Base-by-base conservation (phyloP, 2,888 invertebrate genomes). In the Hoplodrina blanda region DNA sequence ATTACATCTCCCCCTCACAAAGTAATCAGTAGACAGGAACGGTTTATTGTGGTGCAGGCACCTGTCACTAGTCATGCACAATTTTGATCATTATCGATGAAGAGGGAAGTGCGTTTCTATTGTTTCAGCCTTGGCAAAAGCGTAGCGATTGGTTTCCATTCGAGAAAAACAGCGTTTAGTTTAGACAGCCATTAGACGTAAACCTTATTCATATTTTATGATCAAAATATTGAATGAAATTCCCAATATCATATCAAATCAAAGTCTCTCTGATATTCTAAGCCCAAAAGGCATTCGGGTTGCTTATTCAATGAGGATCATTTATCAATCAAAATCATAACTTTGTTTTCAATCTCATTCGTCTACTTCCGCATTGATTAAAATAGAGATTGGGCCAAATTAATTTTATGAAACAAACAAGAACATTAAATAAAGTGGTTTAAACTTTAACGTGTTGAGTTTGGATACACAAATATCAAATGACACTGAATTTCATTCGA, bases 11-110 rank as follows among this genome's bases (percentile, higher is more conserved):
- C 79, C 78, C 75, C 57, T 64, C 67, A 20, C 57, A 52, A 73
- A 67, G 66, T 64, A 79, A 78, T 79, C 78, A 78, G 54, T 62
- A 62, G 75, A 78, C 79, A 65, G 78, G 78, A 78, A 78, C 78
- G 79, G 79, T 70, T 78, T 67, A 75, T 64, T 74, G 67, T 75
- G 70, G 67, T 68, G 67, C 66, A 64, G 62, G 79, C 70, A 79
- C 79, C 75, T 79, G 78, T 62, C 75, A 70, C 75, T 65, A 70
- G 67, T 68, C 55, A 70, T 78, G 78, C 75, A 79, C 78, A 75
- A 79, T 78, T 78, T 79, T 59, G 79, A 78, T 78, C 49, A 17
- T 65, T 78, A 75, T 68, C 79, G 13, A 30, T 62, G 25, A 49
- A 73, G 56, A 62, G 52, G 63, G 63, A 74, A 67, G 30, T 70